Conservation (phyloP, 2,888 invertebrate species). For the Trissolcus brochymenae region DNA sequence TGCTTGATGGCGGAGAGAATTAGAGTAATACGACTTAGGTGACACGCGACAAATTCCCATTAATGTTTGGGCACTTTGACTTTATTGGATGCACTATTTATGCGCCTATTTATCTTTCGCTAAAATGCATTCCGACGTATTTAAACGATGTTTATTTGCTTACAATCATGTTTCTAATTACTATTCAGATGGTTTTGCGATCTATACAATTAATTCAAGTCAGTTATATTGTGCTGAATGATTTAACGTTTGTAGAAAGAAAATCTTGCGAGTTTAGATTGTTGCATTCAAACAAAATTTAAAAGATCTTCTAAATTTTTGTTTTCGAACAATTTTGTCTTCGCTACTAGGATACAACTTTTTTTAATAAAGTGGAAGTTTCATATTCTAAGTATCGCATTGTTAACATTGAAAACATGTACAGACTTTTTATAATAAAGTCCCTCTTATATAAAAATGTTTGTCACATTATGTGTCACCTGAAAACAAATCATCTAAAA, state of each 20-base stretch:
- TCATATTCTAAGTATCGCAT: background rate
- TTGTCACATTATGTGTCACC: too few species aligned
- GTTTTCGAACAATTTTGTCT: background rate
- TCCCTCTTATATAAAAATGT: background rate
- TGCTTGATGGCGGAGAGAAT: slow-evolving; percentile 42
- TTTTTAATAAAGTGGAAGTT: background rate
- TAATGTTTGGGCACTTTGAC: slow-evolving; percentile 48
- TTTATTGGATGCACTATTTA: slow-evolving; percentile 44
- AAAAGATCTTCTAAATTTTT: background rate
- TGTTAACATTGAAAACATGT: background rate
- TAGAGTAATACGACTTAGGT: slow-evolving; percentile 55
- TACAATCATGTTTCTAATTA: background rate
- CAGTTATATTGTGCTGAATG: too few species aligned
- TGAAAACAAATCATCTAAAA: too few species aligned
- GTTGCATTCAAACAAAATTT: background rate
- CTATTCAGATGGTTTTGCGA: background rate
- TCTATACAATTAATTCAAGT: too few species aligned
- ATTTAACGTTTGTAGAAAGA: too few species aligned
- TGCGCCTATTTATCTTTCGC: slow-evolving; percentile 25
- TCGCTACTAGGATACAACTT: background rate
- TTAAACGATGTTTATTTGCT: slow-evolving; percentile 4
- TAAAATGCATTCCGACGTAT: slow-evolving; percentile 8
- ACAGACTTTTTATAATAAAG: background rate
- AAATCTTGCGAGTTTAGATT: too few species aligned
- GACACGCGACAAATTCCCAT: slow-evolving; percentile 54